Base-by-base conservation (phyloP, 1,140 invertebrate species). In the Eciton burchellii region DNA sequence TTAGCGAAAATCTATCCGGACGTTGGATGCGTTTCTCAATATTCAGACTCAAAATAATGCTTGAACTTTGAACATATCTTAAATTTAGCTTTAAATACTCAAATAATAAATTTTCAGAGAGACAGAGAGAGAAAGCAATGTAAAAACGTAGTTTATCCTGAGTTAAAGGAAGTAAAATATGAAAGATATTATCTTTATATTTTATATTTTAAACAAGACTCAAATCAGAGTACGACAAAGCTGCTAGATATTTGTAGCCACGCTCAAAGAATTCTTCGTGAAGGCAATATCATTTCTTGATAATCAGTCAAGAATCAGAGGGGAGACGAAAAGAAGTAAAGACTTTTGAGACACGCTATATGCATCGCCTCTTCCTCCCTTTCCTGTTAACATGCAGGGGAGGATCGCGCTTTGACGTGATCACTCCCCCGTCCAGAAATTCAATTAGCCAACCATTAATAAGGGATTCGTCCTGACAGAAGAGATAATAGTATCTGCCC, bases 391-490 rank as follows among this genome's bases (percentile, higher is more conserved):
- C 60, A 43, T 14, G 56, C 43, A 29, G 29, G 52, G 29, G 68
- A 35, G 29, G 68, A 35, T n/a, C 65, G 41, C 79, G 63, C 81
- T 79, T 68, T 83, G 71, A 76, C 68, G 72, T 85, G 88, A 89
- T 86, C 88, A 83, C 83, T 88, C 84, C 82, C 65, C 72, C 66
- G 45, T 68, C 76, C 70, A 89, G 88, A 87, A 88, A 92, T 91
- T 87, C 90, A 93, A 92, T 93, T 93, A 93, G 82, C 81, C 84
- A 81, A 84, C 85, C 88, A 92, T 93, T 92, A 92, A 92, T 92
- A 92, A 89, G 81, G 86, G 83, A 91, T 91, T 89, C 88, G 63
- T 82, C 84, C 83, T 73, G 82, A 68, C 85, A 76, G 74, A 79
- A 74, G 72, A 84, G 86, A 90, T 90, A 92, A 91, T 91, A 81